Base-by-base conservation (phyloP, 2,888 invertebrate genomes). In the Caenorhabditis sp. region DNA sequence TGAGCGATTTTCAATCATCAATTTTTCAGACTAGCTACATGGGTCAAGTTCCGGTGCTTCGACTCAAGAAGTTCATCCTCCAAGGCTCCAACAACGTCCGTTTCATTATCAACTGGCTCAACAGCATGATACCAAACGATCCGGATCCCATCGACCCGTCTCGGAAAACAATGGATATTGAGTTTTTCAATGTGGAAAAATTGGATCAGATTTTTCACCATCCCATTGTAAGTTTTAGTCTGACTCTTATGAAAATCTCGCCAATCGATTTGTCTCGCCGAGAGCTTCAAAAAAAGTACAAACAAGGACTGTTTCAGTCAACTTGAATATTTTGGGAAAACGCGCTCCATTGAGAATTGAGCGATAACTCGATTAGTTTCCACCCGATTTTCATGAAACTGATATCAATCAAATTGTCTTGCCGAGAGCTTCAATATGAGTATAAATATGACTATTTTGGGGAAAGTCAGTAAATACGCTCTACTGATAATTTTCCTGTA, bases 11-110 rank as follows among this genome's bases (percentile, higher is more conserved):
- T 31, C 4, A 7, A 31, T 4, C 7, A 31, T 31, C 31, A n/a
- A 35, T 64, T 22, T 47, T 72, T n/a, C 49, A 72, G 77, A 61
- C 51, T 44, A 69, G 69, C 38, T 69, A 69, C 28, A 49, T 44
- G 10, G 77, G 77, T 2, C 31, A 16, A 14, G 49, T 77, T 16
- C 77, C 77, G 0, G 38, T 38, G 8, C 28, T 77, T 10, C n/a
- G 49, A 19, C 49, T 77, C 28, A 77, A 77, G 28, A 77, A 69
- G 35, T 63, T 69, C 44, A 56, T 77, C 5, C 38, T 77, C 7
- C 28, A 63, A 1, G 77, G 77, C 7, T 41, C 69, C 16, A 77
- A 77, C 38, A 77, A 77, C 47, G 54, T 54, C 4, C 38, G 77
- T 8, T 63, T 70, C 28, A 70, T 77, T n/a, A 58, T 41, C 2